A percentile compares a stretch with the other conserved stretches of the same genome.
phyloP scores from a whole-genome alignment of 2,113 vertebrate species.

The Caranx melampygus region DNA sequence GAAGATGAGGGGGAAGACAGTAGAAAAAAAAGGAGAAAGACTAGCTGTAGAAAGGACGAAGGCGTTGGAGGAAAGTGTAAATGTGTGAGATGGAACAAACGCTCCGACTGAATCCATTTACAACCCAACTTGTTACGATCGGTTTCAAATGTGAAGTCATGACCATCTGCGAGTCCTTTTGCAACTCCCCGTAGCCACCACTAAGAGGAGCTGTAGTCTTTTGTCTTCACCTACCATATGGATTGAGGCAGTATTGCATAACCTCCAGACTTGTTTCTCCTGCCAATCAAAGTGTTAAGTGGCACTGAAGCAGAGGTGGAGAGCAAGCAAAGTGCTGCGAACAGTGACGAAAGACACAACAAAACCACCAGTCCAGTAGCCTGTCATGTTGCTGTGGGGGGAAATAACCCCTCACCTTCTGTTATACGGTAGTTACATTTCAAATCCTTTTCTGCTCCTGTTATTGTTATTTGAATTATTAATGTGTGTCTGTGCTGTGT shows the following conservation, averaged over 20 bases:
- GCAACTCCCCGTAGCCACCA: slow-evolving; percentile 39
- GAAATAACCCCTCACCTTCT: neutral
- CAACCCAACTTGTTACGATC: slow-evolving; percentile 33
- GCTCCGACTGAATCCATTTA: slow-evolving; percentile 1
- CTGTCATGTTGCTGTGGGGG: neutral
- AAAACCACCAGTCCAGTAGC: neutral
- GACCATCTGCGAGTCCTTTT: slow-evolving; percentile 38
- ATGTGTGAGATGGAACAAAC: slow-evolving; percentile 25
- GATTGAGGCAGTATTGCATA: slow-evolving; percentile 35
- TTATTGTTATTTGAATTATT: neutral
- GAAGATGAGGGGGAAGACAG: neutral
- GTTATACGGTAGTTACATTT: neutral
- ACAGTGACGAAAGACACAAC: neutral
- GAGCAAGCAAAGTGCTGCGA: slow-evolving; percentile 11
- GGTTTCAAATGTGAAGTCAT: slow-evolving; percentile 39
- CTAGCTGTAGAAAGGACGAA: slow-evolving; percentile 7
- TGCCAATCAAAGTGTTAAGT: slow-evolving; percentile 16
- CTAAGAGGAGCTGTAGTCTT: slow-evolving; percentile 53
- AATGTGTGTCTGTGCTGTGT: neutral
- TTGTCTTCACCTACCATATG: neutral
- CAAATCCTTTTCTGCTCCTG: neutral
- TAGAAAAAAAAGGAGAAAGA: neutral
- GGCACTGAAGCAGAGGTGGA: slow-evolving; percentile 1
- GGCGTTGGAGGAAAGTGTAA: neutral
- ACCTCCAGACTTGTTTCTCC: slow-evolving; percentile 20